phyloP scores from a whole-genome alignment of 1,140 invertebrate genomes.

The Drosophila kanapiae region DNA sequence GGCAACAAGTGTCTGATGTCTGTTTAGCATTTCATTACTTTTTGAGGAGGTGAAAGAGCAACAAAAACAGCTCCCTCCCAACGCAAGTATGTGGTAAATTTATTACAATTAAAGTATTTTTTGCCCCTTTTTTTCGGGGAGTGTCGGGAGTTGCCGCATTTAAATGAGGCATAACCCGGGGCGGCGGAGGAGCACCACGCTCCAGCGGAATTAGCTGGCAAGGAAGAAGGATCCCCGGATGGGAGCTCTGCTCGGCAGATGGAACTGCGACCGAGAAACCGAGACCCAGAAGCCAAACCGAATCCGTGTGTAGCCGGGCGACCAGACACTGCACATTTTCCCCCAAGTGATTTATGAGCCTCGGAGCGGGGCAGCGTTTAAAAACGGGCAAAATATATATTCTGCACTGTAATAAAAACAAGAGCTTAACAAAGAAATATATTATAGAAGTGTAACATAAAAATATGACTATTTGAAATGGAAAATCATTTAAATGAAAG shows the following conservation, averaged over 20 bases:
- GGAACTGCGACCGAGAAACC: slow-evolving; percentile 22
- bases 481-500: background rate
- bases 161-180: slow-evolving; percentile 63
- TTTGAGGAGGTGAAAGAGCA: slow-evolving; percentile 25
- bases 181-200: slow-evolving; percentile 5
- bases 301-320: slow-evolving; percentile 23
- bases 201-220: slow-evolving; percentile 50
- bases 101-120: slow-evolving; percentile 76
- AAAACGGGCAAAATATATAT: slow-evolving; percentile 64
- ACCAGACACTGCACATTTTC: slow-evolving; percentile 66
- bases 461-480: too few relatives aligned
- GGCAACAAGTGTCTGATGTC: slow-evolving; percentile 61
- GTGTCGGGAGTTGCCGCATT: slow-evolving; percentile 60
- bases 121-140: background rate
- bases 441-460: too few relatives aligned
- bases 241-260: slow-evolving; percentile 23
- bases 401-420: background rate
- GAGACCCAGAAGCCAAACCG: slow-evolving; percentile 14
- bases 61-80: background rate
- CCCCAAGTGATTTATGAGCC: slow-evolving; percentile 77
- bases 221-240: slow-evolving; percentile 31
- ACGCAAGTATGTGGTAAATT: slow-evolving; percentile 69
- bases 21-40: slow-evolving; percentile 61
- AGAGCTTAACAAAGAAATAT: background rate
- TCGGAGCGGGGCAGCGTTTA: slow-evolving; percentile 66